Base-by-base conservation (phyloP, 2,797 vertebrate species). In the Gymnopithys bicolor region DNA sequence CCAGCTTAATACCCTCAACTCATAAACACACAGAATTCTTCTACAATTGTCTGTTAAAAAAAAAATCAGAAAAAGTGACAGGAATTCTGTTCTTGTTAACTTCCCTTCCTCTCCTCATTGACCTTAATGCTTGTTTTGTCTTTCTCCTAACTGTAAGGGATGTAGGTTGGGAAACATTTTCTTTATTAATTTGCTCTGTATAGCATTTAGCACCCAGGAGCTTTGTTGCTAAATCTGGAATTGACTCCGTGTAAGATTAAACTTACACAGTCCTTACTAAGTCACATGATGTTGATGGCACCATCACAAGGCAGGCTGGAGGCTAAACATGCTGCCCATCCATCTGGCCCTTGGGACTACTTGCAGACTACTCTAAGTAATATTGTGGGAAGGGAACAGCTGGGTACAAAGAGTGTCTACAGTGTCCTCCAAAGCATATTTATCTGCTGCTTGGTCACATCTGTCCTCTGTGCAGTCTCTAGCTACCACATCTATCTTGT, bases 171-270 rank as follows among this genome's bases (percentile, higher is more conserved):
- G 68, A 87, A 66, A 56, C 5, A 28, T 37, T 77, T 89, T 78
- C 52, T 85, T 55, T 81, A 43, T 75, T 78, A 75, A 64, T 89
- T 89, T 93, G 23, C 28, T 80, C 64, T 71, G 68, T 49, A 9
- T 5, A 81, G 41, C 49, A 35, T 32, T 82, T 67, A 49, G 48
- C 18, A 63, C 49, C 64, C 49, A 77, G 45, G 24, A n/a, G 14
- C 24, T 87, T 89, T 81, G 64, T 30, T 87, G 53, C 77, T 93
- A 75, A 77, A 92, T 87, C 19, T 78, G 84, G 75, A 82, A 62
- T 18, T 43, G 58, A 6, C 21, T 63, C 18, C 77, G 55, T 75
- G 15, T 69, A 45, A 64, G 55, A 4, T 32, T 28, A 27, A 49
- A 28, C 35, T 92, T 66, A 46, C n/a, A 52, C 10, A 77, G 78